A percentile compares a stretch with the other conserved stretches of the same genome.
Evolutionary conservation across 2,888 invertebrate species (phyloP).

Genomic region (Tineola bisselliella): DNA sequence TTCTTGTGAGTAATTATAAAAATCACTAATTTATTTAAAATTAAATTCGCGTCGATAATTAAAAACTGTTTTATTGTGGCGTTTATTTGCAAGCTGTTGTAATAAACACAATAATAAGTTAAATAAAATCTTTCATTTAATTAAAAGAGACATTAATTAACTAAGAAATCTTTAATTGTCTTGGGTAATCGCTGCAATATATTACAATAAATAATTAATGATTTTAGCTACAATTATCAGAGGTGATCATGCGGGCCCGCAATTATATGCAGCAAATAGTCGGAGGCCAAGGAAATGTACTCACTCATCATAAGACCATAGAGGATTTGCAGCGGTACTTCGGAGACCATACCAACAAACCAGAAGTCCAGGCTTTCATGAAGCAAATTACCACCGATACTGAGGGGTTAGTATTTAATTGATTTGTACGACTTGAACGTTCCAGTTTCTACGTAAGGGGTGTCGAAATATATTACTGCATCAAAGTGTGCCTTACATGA

Average conservation of each 20-base stretch:
- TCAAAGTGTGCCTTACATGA: no score
- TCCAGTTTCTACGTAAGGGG: no score
- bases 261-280: constrained; percentile 93
- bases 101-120: no score
- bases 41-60: no score
- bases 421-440: no score
- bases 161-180: neutral
- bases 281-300: constrained; percentile 86
- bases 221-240: constrained; percentile 91
- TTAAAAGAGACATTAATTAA: no score
- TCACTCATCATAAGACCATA: constrained; percentile 86
- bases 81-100: no score
- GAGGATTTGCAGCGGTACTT: constrained; percentile 89
- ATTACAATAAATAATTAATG: no score
- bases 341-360: constrained; percentile 78
- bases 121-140: no score
- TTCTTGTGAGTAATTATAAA: constrained; percentile 77
- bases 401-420: constrained; percentile 77
- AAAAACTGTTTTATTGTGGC: no score
- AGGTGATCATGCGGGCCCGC: constrained; percentile 95
- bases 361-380: constrained; percentile 87
- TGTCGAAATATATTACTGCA: no score
- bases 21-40: neutral
- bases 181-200: no score
- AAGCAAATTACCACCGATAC: constrained; percentile 91